A percentile compares a stretch with the other conserved stretches of the same genome.
phyloP scores from a whole-genome alignment of 2,888 invertebrate species.

The Argyra leucocephala region DNA sequence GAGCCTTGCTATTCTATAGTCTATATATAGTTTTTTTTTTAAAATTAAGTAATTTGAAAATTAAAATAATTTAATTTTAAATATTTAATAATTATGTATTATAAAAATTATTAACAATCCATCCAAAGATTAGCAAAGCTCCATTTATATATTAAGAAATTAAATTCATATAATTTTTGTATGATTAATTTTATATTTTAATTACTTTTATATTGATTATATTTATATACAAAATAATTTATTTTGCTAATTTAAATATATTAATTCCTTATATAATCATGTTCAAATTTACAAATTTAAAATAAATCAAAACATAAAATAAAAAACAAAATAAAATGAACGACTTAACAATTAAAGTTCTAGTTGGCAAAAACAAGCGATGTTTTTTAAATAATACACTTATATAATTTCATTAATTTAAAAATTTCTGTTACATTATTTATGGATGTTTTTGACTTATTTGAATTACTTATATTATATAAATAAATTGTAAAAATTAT shows the following conservation, averaged over 20 bases:
- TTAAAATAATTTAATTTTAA: too few species aligned
- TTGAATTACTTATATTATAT: too few species aligned
- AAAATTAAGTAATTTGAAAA: too few species aligned
- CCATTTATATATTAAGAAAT: background rate
- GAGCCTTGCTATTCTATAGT: too few species aligned
- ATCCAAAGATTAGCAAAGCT: background rate
- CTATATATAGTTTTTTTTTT: too few species aligned
- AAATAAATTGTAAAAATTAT: too few species aligned
- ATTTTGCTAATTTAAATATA: background rate
- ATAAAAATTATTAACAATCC: too few species aligned
- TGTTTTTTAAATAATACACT: slow-evolving; percentile 18
- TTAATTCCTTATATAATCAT: background rate
- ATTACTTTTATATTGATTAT: background rate
- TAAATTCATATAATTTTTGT: background rate
- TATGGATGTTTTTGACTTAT: too few species aligned
- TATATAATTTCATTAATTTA: background rate
- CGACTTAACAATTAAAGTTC: too few species aligned
- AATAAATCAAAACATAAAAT: background rate
- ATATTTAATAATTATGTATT: too few species aligned
- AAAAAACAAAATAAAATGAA: background rate
- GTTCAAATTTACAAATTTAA: background rate
- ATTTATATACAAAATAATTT: background rate
- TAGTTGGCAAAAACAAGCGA: slow-evolving; percentile 24
- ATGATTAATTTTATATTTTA: background rate
- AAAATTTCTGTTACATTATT: background rate